phyloP scores from a whole-genome alignment of 2,888 invertebrate species.

The Drosophila prostipennis region DNA sequence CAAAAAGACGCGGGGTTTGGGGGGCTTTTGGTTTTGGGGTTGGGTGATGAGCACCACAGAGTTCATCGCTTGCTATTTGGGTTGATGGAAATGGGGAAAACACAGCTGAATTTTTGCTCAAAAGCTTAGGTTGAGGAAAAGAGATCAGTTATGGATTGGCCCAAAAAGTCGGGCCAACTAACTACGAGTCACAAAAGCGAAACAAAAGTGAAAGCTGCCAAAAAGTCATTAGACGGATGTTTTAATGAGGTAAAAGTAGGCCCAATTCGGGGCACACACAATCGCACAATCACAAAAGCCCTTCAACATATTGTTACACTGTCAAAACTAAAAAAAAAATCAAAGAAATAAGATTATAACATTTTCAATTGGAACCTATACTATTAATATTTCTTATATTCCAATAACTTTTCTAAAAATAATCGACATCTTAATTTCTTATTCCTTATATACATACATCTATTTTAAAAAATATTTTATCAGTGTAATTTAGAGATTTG shows the following conservation, averaged over 20 bases:
- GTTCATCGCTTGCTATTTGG: constrained; percentile 73
- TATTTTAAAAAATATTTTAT: no score
- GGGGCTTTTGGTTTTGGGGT: constrained; percentile 11
- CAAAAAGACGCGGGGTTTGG: not conserved
- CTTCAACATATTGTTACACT: constrained; percentile 18
- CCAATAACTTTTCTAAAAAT: no score
- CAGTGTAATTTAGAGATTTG: no score
- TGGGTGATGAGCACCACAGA: constrained; percentile 29
- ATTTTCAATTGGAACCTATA: no score
- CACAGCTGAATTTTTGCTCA: constrained; percentile 7
- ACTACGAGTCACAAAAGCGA: constrained; percentile 20
- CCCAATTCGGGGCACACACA: constrained; percentile 43
- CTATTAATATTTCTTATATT: no score
- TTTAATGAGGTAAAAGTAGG: constrained; percentile 60
- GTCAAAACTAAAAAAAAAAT: not conserved
- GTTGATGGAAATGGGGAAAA: constrained; percentile 23
- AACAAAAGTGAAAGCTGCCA: constrained; percentile 69
- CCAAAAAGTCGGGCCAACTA: constrained; percentile 16
- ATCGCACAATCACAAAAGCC: constrained; percentile 38
- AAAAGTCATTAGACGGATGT: constrained; percentile 62
- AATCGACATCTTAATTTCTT: no score
- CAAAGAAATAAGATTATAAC: no score
- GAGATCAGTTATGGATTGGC: constrained; percentile 46
- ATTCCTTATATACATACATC: no score
- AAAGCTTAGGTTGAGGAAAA: constrained; percentile 1